Conservation (phyloP, 1,140 invertebrate genomes). For the Drosophila truncata region DNA sequence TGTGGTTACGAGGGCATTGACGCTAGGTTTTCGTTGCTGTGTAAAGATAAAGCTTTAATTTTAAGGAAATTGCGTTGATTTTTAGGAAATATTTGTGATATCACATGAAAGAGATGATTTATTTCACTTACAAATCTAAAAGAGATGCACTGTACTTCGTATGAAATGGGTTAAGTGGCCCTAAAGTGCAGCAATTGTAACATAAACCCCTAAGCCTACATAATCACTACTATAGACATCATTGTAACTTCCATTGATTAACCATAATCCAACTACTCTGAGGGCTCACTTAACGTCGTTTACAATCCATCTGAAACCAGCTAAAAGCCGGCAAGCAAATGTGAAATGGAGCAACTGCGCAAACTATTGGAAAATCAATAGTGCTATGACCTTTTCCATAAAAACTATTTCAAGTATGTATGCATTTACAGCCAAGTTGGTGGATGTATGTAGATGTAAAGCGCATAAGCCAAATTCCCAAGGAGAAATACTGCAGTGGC, state of each 20-base stretch:
- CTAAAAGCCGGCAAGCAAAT: conserved; percentile 9
- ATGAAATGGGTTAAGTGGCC: no score
- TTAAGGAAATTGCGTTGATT: not conserved
- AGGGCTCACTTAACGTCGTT: not conserved
- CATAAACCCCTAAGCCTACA: no score
- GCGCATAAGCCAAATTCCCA: conserved; percentile 60
- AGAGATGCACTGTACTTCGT: not conserved
- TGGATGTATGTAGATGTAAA: conserved; percentile 16
- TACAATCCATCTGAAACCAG: conserved; percentile 1
- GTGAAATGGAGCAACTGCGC: conserved; percentile 20
- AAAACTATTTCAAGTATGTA: conserved; percentile 18
- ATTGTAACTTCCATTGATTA: not conserved
- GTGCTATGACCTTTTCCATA: conserved; percentile 62
- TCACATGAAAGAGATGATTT: not conserved
- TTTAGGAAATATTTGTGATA: not conserved
- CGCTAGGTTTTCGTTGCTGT: conserved; percentile 1
- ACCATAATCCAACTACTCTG: not conserved
- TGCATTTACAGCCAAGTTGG: conserved; percentile 4
- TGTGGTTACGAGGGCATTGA: conserved; percentile 19
- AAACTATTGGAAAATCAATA: conserved; percentile 65
- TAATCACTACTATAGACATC: not conserved
- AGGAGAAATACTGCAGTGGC: conserved; percentile 44
- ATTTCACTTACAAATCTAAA: not conserved
- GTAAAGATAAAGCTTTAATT: not conserved
- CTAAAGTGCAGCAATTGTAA: no score